A percentile compares a stretch with the other conserved stretches of the same genome.
Evolutionary conservation across 2,888 invertebrate species (phyloP).

Genomic region (Hartigia nigra): DNA sequence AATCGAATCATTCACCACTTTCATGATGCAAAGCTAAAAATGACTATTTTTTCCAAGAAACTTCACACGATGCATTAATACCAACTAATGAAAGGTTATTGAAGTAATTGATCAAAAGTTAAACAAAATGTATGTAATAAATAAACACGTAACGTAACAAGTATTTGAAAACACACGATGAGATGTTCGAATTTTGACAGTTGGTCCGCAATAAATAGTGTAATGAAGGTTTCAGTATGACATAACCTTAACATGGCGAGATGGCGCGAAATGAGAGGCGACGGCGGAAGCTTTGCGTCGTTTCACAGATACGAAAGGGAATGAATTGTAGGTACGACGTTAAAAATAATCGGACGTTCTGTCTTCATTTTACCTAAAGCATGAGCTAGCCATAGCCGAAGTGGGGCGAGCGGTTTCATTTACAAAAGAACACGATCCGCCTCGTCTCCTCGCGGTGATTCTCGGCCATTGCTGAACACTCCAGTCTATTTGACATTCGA

Average conservation of each 20-base stretch:
- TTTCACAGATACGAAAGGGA: not conserved
- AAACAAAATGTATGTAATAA: not conserved
- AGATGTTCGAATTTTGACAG: not conserved
- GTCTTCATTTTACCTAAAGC: constrained; percentile 54
- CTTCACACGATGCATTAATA: not conserved
- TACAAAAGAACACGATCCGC: constrained; percentile 23
- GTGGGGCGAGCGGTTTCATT: constrained; percentile 38
- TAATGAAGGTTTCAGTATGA: not conserved
- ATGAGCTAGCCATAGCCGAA: constrained; percentile 62
- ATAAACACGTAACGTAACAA: not conserved
- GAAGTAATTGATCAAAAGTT: not conserved
- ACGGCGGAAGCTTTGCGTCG: not conserved
- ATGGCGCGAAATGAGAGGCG: not conserved
- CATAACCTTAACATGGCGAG: constrained; percentile 1
- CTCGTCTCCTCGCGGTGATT: not conserved
- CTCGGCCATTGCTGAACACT: not conserved
- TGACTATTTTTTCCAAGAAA: not conserved
- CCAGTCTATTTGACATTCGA: not conserved
- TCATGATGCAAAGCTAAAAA: not conserved
- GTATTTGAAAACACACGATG: not conserved
- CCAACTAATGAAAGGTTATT: not conserved
- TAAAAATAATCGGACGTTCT: not conserved
- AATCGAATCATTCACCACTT: not conserved
- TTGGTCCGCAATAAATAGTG: not conserved
- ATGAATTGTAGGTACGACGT: not conserved